These are phyloP conservation scores for Galerucella nymphaeae DNA, from an alignment of 2,888 invertebrate species.

Conservation along the genomic window DNA sequence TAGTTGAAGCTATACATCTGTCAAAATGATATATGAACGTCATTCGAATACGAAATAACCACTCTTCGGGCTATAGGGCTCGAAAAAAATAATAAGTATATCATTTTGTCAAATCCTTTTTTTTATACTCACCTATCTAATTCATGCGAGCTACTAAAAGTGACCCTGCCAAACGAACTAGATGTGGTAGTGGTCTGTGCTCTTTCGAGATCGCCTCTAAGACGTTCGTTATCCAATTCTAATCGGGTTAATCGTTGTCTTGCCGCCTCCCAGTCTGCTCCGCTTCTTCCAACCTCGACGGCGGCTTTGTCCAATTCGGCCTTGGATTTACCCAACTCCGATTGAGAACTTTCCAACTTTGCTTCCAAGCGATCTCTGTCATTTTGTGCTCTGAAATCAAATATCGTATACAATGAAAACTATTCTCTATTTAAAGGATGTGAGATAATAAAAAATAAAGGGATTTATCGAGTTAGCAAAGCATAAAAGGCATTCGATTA, in stretches of 20 bases:
- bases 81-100: background rate
- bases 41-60: background rate
- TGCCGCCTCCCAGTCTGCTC: conserved; percentile 89
- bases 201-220: conserved; percentile 83
- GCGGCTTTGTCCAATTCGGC: conserved; percentile 93
- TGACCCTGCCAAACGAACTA: conserved; percentile 80
- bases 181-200: conserved; percentile 71
- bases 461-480: too few relatives aligned
- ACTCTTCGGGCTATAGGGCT: too few relatives aligned
- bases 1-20: background rate
- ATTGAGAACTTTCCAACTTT: conserved; percentile 91
- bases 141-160: conserved; percentile 77
- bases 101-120: background rate
- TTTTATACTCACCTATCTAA: conserved; percentile 70
- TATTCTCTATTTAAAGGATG: too few relatives aligned
- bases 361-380: conserved; percentile 93
- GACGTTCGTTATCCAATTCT: conserved; percentile 90
- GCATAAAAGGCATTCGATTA: too few relatives aligned
- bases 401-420: background rate
- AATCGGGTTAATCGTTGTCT: conserved; percentile 85
- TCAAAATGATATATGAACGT: background rate
- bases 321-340: conserved; percentile 93
- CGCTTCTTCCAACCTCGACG: conserved; percentile 88
- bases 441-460: too few relatives aligned
- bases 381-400: conserved; percentile 74